phyloP scores from a whole-genome alignment of 2,113 vertebrate species.

The Hoplias malabaricus region DNA sequence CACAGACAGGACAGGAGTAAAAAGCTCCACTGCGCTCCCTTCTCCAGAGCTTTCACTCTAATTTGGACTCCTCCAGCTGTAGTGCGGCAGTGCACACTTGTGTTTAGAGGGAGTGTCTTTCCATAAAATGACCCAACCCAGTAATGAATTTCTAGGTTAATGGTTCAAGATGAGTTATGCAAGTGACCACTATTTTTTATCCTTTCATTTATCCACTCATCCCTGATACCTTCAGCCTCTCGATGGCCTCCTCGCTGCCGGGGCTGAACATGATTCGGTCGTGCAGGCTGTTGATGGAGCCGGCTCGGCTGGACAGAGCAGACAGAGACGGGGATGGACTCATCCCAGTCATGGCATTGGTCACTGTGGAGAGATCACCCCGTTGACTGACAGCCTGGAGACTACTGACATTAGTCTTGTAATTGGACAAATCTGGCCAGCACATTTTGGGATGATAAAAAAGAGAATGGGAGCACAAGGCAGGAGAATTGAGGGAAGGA shows the following conservation, averaged over 20 bases:
- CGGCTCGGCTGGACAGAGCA: constrained; percentile 86
- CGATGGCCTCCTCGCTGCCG: constrained; percentile 91
- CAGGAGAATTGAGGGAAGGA: constrained; percentile 33
- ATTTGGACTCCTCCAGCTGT: too few species aligned
- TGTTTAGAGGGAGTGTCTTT: too few species aligned
- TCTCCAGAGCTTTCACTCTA: too few species aligned
- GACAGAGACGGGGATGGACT: constrained; percentile 95
- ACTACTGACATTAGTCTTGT: constrained; percentile 83
- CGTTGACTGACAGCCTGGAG: constrained; percentile 81
- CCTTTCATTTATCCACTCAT: background rate
- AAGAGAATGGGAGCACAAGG: constrained; percentile 59
- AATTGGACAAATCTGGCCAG: constrained; percentile 84
- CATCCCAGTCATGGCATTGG: constrained; percentile 91
- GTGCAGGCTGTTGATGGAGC: constrained; percentile 89
- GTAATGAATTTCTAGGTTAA: too few species aligned
- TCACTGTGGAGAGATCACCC: constrained; percentile 98
- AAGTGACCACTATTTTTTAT: too few species aligned
- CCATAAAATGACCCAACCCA: too few species aligned
- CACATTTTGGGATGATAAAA: constrained; percentile 57
- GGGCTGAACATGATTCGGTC: constrained; percentile 94
- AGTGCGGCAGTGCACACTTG: too few species aligned
- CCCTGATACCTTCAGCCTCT: constrained; percentile 87
- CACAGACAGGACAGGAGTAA: too few species aligned
- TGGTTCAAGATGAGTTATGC: too few species aligned
- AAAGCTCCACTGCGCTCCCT: too few species aligned